A percentile compares a stretch with the other conserved stretches of the same genome.
These are phyloP conservation scores for Melanophora roralis DNA, from an alignment of 2,888 invertebrate genomes.

Conservation along the genomic window DNA sequence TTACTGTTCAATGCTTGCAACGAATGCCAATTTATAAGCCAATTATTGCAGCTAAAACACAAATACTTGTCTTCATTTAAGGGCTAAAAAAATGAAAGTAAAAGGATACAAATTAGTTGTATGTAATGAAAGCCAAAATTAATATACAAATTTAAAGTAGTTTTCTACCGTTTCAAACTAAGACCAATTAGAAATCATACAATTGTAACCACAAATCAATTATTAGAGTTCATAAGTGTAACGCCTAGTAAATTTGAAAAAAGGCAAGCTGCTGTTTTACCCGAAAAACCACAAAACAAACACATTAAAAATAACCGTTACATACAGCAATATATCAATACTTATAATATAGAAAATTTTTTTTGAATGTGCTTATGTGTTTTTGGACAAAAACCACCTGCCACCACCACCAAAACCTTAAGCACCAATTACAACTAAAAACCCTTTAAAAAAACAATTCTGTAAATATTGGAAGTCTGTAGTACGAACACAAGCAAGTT, in stretches of 20 bases:
- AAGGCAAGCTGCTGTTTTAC: slow-evolving; percentile 12
- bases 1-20: slow-evolving; percentile 75
- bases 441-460: slow-evolving; percentile 19
- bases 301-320: slow-evolving; percentile 39
- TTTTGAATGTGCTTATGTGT: background rate
- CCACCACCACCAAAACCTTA: slow-evolving; percentile 51
- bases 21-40: slow-evolving; percentile 77
- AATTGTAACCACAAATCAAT: slow-evolving; percentile 55
- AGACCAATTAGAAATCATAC: slow-evolving; percentile 18
- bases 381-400: slow-evolving; percentile 48
- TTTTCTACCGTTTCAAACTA: slow-evolving; percentile 1
- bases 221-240: slow-evolving; percentile 35
- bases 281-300: slow-evolving; percentile 4
- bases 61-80: slow-evolving; percentile 76
- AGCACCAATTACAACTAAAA: background rate
- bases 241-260: slow-evolving; percentile 44
- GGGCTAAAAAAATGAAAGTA: slow-evolving; percentile 68
- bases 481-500: background rate
- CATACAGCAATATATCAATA: slow-evolving; percentile 32
- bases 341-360: slow-evolving; percentile 36
- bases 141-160: background rate
- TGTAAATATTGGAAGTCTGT: slow-evolving; percentile 13
- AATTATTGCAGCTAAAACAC: slow-evolving; percentile 77
- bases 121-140: too few species aligned
- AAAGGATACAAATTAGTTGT: background rate